These are phyloP conservation scores for Schrankia costaestrigalis DNA, from an alignment of 2,888 invertebrate genomes.

Conservation along the genomic window DNA sequence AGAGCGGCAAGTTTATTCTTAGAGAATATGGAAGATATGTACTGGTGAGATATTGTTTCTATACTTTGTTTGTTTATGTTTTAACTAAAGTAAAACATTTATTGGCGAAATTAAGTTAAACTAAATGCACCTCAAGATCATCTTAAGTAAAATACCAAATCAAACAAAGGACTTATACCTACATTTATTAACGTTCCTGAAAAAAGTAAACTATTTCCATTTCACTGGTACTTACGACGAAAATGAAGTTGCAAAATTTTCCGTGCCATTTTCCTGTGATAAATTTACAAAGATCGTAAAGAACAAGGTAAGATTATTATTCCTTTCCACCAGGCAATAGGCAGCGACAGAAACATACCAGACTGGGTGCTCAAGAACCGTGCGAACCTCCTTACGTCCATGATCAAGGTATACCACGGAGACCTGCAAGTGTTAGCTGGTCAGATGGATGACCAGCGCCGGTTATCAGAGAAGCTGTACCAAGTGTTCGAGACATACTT, in stretches of 20 bases:
- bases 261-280: too few relatives aligned
- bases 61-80: not conserved
- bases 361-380: slow-evolving; percentile 90
- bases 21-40: slow-evolving; percentile 91
- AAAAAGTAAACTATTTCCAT: too few relatives aligned
- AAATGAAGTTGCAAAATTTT: too few relatives aligned
- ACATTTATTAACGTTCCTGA: too few relatives aligned
- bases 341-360: slow-evolving; percentile 91
- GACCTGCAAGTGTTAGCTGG: slow-evolving; percentile 87
- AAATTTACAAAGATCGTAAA: not conserved
- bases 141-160: too few relatives aligned
- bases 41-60: slow-evolving; percentile 81
- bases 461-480: slow-evolving; percentile 85
- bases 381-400: slow-evolving; percentile 86
- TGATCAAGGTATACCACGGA: slow-evolving; percentile 91
- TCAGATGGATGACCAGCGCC: slow-evolving; percentile 76
- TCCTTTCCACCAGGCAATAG: slow-evolving; percentile 85
- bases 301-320: not conserved
- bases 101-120: too few relatives aligned
- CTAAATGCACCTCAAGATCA: too few relatives aligned
- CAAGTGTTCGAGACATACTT: slow-evolving; percentile 94
- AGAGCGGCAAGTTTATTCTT: slow-evolving; percentile 94
- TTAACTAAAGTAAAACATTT: not conserved
- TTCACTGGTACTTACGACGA: too few relatives aligned
- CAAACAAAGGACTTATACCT: too few relatives aligned